A percentile compares a stretch with the other conserved stretches of the same genome.
These are phyloP conservation scores for Melipona beecheii DNA, from an alignment of 2,888 invertebrate genomes.

Conservation along the genomic window DNA sequence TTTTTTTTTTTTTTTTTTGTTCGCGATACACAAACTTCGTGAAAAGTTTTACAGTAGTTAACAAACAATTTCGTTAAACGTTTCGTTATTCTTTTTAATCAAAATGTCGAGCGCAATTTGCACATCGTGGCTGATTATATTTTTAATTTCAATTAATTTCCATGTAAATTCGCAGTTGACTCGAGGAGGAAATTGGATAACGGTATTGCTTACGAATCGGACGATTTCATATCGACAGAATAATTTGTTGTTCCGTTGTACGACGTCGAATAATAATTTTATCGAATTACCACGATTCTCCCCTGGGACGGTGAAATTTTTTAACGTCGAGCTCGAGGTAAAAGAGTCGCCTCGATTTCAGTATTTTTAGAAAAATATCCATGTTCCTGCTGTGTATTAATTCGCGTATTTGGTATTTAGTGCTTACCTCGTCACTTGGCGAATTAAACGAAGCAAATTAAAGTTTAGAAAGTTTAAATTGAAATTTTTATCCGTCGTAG, in stretches of 20 bases:
- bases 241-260: not conserved
- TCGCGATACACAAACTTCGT: not conserved
- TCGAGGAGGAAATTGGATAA: not conserved
- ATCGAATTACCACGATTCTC: not conserved
- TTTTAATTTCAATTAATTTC: not conserved
- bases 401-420: too few species aligned
- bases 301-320: not conserved
- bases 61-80: not conserved
- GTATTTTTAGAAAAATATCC: not conserved
- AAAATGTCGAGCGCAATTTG: not conserved
- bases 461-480: too few species aligned
- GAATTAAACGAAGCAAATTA: too few species aligned
- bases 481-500: too few species aligned
- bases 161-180: not conserved
- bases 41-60: not conserved
- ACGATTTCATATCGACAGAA: not conserved
- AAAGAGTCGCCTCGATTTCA: not conserved
- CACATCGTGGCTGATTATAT: not conserved
- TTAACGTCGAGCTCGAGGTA: too few species aligned
- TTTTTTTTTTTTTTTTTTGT: not conserved
- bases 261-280: not conserved
- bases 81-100: not conserved
- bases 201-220: not conserved
- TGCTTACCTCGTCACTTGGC: too few species aligned
- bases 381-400: too few species aligned